phyloP scores from a whole-genome alignment of 2,113 vertebrate genomes.

The Heterotilapia buettikoferi region DNA sequence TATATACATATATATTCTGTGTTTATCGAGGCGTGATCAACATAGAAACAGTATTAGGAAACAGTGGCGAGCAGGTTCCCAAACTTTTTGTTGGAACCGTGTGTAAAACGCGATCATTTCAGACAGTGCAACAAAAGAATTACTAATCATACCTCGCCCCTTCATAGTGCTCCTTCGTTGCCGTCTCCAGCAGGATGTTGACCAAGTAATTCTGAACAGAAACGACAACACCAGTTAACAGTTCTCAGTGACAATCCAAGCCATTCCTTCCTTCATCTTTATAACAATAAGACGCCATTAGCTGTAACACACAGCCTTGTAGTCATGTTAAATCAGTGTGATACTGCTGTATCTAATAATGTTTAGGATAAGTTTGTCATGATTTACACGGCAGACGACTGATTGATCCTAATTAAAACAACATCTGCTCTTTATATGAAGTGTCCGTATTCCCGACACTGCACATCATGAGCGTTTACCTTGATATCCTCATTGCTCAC shows the following conservation, averaged over 20 bases:
- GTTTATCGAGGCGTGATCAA: not conserved
- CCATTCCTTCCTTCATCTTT: not conserved
- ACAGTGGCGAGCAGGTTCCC: not conserved
- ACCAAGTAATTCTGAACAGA: constrained; percentile 83
- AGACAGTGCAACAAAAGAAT: not conserved
- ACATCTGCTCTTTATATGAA: not conserved
- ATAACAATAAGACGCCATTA: not conserved
- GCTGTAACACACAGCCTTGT: not conserved
- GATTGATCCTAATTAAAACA: not conserved
- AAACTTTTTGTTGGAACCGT: not conserved
- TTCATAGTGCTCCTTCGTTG: constrained; percentile 88
- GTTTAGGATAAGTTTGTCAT: not conserved
- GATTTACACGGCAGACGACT: not conserved
- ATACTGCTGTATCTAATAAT: not conserved
- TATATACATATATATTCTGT: not conserved
- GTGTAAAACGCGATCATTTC: not conserved
- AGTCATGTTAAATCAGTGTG: not conserved
- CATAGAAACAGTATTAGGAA: not conserved
- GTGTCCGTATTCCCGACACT: not conserved
- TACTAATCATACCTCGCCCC: constrained; percentile 80
- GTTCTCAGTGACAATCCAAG: not conserved
- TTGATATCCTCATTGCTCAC: constrained; percentile 81
- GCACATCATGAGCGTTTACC: constrained; percentile 60
- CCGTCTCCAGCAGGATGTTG: constrained; percentile 86
- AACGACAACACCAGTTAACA: not conserved